These are phyloP conservation scores for Gephyroberyx darwinii DNA, from an alignment of 2,797 vertebrate species.

Conservation along the genomic window DNA sequence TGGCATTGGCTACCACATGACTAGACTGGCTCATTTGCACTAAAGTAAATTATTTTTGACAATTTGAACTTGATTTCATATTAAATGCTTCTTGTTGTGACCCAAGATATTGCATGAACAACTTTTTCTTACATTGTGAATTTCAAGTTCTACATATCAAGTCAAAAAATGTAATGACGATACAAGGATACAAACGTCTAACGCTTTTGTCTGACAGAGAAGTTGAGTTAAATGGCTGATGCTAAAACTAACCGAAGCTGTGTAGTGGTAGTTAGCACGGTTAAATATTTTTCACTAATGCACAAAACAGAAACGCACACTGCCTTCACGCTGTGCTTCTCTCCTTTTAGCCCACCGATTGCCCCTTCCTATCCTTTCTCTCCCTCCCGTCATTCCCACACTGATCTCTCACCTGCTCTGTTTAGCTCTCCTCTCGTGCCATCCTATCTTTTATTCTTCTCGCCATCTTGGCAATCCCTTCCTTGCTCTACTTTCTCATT, in stretches of 20 bases:
- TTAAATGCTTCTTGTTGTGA: background rate
- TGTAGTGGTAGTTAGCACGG: background rate
- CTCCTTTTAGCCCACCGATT: background rate
- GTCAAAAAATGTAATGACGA: background rate
- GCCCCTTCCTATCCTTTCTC: background rate
- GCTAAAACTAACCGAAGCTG: background rate
- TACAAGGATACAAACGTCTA: background rate
- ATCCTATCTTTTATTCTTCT: slow-evolving; percentile 16
- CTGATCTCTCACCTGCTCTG: slow-evolving; percentile 9
- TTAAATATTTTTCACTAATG: background rate
- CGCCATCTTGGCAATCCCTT: background rate
- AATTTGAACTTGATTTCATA: too few relatives aligned
- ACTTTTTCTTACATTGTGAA: background rate
- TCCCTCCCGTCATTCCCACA: background rate
- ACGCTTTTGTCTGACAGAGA: background rate
- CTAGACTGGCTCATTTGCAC: background rate
- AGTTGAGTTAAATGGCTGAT: background rate
- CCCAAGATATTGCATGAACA: background rate
- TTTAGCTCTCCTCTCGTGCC: slow-evolving; percentile 2
- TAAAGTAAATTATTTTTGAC: too few relatives aligned
- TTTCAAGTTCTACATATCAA: background rate
- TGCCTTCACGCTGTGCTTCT: background rate
- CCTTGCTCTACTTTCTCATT: slow-evolving; percentile 21
- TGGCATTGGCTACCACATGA: slow-evolving; percentile 13
- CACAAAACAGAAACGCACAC: background rate